Conservation (phyloP, 2,888 invertebrate species). For the Xestia ashworthii region DNA sequence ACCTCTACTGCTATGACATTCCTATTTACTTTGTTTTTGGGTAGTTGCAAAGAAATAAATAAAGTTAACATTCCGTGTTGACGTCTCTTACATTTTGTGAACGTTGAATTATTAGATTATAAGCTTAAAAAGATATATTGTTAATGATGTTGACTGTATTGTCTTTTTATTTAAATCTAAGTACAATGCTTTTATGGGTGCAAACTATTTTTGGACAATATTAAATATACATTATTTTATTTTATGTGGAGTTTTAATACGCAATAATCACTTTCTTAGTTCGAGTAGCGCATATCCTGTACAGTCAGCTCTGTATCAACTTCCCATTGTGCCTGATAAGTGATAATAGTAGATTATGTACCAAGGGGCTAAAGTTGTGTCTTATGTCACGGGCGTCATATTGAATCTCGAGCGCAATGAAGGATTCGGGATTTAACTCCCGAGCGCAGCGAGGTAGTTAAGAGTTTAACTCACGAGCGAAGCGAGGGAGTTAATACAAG, state of each 20-base stretch:
- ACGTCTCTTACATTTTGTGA: conserved; percentile 2
- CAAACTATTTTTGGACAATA: conserved; percentile 53
- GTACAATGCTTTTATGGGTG: conserved; percentile 49
- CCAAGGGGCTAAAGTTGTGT: no score
- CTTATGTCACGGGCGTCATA: no score
- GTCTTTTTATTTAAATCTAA: conserved; percentile 36
- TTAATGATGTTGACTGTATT: conserved; percentile 29
- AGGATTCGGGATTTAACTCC: no score
- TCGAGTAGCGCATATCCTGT: neutral
- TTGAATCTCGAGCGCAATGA: no score
- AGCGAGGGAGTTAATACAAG: no score
- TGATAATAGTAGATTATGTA: no score
- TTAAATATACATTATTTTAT: conserved; percentile 53
- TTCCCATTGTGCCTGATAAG: neutral
- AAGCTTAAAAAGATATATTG: conserved; percentile 8
- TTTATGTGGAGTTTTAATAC: conserved; percentile 31
- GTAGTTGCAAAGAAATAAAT: conserved; percentile 18
- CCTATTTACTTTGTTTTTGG: conserved; percentile 42
- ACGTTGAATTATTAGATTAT: conserved; percentile 6
- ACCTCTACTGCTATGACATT: conserved; percentile 39
- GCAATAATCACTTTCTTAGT: neutral
- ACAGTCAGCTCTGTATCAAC: neutral
- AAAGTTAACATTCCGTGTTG: conserved; percentile 37
- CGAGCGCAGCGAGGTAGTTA: no score
- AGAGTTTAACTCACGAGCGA: no score